A percentile compares a stretch with the other conserved stretches of the same genome.
Evolutionary conservation across 2,113 vertebrate species (phyloP).

Genomic region (Neofelis nebulosa): DNA sequence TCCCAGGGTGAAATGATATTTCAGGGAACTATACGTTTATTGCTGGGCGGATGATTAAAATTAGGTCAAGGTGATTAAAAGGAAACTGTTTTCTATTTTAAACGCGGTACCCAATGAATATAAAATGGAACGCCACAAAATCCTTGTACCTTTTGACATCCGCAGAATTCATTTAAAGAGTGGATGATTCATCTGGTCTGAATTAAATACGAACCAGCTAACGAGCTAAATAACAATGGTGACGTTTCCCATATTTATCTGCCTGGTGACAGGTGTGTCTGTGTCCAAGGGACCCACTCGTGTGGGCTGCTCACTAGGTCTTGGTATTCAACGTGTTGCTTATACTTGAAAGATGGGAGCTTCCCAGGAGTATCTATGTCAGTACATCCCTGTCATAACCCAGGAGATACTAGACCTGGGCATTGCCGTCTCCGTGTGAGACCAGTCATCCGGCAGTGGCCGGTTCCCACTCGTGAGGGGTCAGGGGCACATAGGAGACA

Average conservation of each 20-base stretch:
- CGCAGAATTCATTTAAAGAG: background rate
- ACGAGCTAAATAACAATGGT: background rate
- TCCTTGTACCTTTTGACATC: background rate
- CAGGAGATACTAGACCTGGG: background rate
- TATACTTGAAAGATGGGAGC: background rate
- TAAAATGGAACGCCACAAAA: background rate
- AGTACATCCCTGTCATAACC: accelerated
- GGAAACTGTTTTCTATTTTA: background rate
- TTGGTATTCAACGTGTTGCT: background rate
- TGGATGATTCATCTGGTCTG: background rate
- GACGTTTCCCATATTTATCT: background rate
- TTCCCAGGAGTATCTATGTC: background rate
- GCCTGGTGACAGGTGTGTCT: background rate
- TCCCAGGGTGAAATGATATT: background rate
- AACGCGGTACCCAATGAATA: background rate
- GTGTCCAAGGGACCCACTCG: background rate
- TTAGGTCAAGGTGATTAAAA: slow-evolving; percentile 52
- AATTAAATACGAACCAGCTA: background rate
- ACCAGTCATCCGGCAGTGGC: background rate
- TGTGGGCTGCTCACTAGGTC: background rate
- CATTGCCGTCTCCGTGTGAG: background rate
- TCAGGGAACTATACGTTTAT: background rate
- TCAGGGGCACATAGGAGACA: background rate
- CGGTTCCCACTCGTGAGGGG: background rate
- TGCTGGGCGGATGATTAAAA: slow-evolving; percentile 38